Base-by-base conservation (phyloP, 2,113 vertebrate genomes). In the Oceanodroma tethys region DNA sequence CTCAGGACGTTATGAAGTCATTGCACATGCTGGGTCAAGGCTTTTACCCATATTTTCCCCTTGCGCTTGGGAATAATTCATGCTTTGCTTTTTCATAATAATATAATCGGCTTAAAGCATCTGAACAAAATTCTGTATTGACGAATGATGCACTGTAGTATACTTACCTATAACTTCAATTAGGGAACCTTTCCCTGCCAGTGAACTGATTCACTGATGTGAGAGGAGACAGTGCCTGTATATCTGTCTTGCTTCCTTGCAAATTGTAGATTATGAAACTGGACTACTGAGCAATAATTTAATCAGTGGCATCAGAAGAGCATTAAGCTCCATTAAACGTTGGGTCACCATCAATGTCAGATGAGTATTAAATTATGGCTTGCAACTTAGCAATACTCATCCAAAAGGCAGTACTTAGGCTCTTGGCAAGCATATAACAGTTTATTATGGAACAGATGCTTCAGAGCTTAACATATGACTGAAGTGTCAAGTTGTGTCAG, bases 1-100 rank as follows among this genome's bases (percentile, higher is more conserved):
- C 91, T 98, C 97, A 96, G 95, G 80, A 92, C 19, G n/a, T 90
- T 95, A 96, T 90, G 96, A 98, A 98, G 91, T 98, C 95, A 97
- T 97, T 96, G 94, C 78, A 90, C 94, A 78, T 95, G 87, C 93
- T 98, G 74, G 84, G 84, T 97, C 88, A 93, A 86, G 86, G 63
- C 85, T 96, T 81, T 96, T 96, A 94, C 80, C 95, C 89, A 6
- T 95, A 94, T 96, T 95, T 96, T 91, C 92, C 73, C 18, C 50
- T 93, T 91, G 56, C 18, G 4, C 72, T 96, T 84, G 73, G 90
- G 92, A 94, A 72, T 94, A 89, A 75, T 88, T 95, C 48, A 27
- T 93, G 58, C 60, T 86, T 93, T 0, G 0, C 22, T 97, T 94
- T 94, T 95, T 86, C 60, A 52, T 83, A 91, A 53, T 95, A 34